Evolutionary conservation across 2,888 invertebrate genomes (phyloP).

Genomic region (Hylaea fasciaria): DNA sequence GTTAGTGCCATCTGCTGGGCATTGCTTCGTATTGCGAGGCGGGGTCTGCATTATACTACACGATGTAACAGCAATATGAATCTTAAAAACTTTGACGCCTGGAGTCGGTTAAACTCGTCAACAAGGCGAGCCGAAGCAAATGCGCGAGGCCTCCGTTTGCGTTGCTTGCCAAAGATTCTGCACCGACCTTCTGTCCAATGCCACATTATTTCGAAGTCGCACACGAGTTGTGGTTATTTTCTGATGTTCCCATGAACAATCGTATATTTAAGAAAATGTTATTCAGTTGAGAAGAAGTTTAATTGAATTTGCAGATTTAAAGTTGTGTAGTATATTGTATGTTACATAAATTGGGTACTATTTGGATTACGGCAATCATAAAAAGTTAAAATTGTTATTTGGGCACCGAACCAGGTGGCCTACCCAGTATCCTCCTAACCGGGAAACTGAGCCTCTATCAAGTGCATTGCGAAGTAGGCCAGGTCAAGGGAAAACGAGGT

Average conservation of each 20-base stretch:
- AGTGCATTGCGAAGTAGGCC: constrained; percentile 79
- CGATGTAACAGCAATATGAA: no score
- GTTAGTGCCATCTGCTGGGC: no score
- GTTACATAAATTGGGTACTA: no score
- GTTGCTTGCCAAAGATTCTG: constrained; percentile 86
- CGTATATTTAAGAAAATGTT: constrained; percentile 14
- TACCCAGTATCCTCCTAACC: constrained; percentile 47
- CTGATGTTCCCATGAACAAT: constrained; percentile 39
- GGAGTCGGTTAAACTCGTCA: neutral
- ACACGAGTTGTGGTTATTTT: constrained; percentile 34
- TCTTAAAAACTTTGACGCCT: no score
- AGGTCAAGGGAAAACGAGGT: constrained; percentile 64
- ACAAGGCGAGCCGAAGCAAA: constrained; percentile 44
- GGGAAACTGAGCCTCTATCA: constrained; percentile 64
- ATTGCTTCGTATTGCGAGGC: no score
- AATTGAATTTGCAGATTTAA: no score
- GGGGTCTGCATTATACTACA: no score
- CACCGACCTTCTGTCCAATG: constrained; percentile 81
- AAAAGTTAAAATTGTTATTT: constrained; percentile 12
- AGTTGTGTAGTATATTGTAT: no score
- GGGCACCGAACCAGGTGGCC: constrained; percentile 20
- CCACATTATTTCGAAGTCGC: constrained; percentile 69
- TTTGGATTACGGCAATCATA: neutral
- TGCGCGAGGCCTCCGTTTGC: constrained; percentile 61
- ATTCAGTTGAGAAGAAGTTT: constrained; percentile 1